A percentile compares a stretch with the other conserved stretches of the same genome.
These are phyloP conservation scores for Eudemis profundana DNA, from an alignment of 2,888 invertebrate species.

Conservation along the genomic window DNA sequence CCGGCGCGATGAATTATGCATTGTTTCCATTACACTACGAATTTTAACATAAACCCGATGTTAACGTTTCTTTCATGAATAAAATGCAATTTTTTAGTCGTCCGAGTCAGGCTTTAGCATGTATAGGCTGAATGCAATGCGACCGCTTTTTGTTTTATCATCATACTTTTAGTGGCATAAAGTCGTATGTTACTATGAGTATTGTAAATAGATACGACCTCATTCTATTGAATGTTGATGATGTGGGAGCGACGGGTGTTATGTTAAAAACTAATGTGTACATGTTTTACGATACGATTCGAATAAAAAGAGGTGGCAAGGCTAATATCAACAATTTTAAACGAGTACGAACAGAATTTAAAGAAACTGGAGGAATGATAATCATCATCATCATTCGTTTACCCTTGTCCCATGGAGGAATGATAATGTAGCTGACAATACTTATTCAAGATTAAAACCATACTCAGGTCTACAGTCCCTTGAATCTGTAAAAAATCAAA, in stretches of 20 bases:
- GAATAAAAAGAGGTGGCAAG: slow-evolving; percentile 20
- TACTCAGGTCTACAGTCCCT: too few species aligned
- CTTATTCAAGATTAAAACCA: too few species aligned
- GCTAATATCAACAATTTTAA: slow-evolving; percentile 7
- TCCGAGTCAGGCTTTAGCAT: slow-evolving; percentile 56
- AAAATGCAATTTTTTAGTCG: slow-evolving; percentile 78
- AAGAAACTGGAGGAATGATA: background rate
- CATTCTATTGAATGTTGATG: background rate
- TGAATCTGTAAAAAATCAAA: too few species aligned
- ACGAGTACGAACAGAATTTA: background rate
- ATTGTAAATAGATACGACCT: background rate
- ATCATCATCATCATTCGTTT: too few species aligned
- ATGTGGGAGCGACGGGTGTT: slow-evolving; percentile 29
- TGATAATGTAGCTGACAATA: too few species aligned
- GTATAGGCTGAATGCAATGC: slow-evolving; percentile 56
- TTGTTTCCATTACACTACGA: slow-evolving; percentile 84
- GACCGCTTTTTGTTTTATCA: slow-evolving; percentile 61
- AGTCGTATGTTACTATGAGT: background rate
- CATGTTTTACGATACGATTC: slow-evolving; percentile 30
- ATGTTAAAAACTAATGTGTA: slow-evolving; percentile 34
- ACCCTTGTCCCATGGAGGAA: too few species aligned
- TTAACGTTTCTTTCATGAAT: slow-evolving; percentile 81
- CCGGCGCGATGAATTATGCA: slow-evolving; percentile 77
- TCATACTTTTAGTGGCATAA: background rate
- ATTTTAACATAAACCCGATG: slow-evolving; percentile 83